These are phyloP conservation scores for Phylloscopus collybita DNA, from an alignment of 2,797 vertebrate species.

Conservation along the genomic window DNA sequence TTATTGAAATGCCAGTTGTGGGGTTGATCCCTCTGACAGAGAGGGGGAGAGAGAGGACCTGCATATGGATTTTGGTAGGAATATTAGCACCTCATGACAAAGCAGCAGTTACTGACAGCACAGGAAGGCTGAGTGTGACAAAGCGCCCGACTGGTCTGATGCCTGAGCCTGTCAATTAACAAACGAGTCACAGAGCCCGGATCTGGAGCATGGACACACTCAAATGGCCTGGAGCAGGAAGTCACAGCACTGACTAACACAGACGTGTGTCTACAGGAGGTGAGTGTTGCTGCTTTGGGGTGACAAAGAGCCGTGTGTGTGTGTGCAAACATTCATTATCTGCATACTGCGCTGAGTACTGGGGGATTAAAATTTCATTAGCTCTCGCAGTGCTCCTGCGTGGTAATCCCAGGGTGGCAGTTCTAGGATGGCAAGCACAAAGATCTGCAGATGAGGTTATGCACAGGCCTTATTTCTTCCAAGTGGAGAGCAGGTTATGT, in stretches of 20 bases:
- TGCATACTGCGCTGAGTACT: rapidly evolving
- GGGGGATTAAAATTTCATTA: conserved; percentile 16
- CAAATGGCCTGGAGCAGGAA: background rate
- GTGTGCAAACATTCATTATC: background rate
- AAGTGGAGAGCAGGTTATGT: background rate
- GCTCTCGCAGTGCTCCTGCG: background rate
- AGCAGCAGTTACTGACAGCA: background rate
- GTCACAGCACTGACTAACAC: background rate
- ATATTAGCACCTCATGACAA: background rate
- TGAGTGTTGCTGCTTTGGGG: background rate
- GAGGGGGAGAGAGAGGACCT: background rate
- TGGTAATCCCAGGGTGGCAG: background rate
- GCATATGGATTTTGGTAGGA: background rate
- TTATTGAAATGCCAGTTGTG: background rate
- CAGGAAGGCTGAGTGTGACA: background rate
- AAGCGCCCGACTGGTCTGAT: background rate
- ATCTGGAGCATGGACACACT: background rate
- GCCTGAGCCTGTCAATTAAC: background rate
- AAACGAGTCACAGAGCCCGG: background rate
- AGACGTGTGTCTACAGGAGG: rapidly evolving
- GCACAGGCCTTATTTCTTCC: background rate
- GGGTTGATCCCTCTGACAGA: background rate
- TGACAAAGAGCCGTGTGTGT: background rate
- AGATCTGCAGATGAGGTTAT: background rate
- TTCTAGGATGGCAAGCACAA: background rate